Base-by-base conservation (phyloP, 2,888 invertebrate species). In the Acholoe squamosa region DNA sequence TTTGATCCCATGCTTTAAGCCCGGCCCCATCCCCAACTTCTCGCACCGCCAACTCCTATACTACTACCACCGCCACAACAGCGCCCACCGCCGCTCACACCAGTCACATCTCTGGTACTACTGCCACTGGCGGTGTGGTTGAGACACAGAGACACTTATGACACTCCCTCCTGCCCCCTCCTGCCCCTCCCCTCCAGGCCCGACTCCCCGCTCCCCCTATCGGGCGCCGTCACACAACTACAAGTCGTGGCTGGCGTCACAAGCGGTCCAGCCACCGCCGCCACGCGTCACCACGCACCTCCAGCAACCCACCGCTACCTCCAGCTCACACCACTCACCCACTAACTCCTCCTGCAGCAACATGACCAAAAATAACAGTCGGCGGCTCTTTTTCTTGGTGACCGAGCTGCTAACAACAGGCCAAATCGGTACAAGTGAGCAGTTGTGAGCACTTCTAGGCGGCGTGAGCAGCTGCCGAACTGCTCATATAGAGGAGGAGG, bases 81-180 rank as follows among this genome's bases (percentile, higher is more conserved):
- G 43, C 43, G 43, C 43, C 43, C 43, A 43, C 43, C 43, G n/a
- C n/a, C n/a, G 10, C 5, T 43, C 43, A 43, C 43, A 43, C 5
- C 43, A 43, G 43, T 10, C 43, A 3, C 10, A 43, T 10, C 10
- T 10, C 5, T 43, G 10, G 43, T 43, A 43, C 61, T 19, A 3
- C 61, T 61, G 7, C 22, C 5, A 0, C n/a, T 61, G 61, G 61
- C 61, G n/a, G 61, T n/a, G 61, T 19, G 61, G 43, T 3, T 61
- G 61, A 61, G 61, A n/a, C n/a, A 61, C 61, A 61, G 61, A 61
- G 61, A 61, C 61, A n/a, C 61, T n/a, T n/a, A 61, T 61, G 61
- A 61, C 61, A 19, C 61, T 19, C n/a, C 61, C 19, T n/a, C 61
- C 22, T 61, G 3, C 61, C 19, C 14, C 43, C 43, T 43, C 43